Percentiles rank a stretch among this genome's conserved stretches.
Evolutionary conservation across 2,888 invertebrate genomes (phyloP).

Genomic region (Drosophila neoperkinsi): DNA sequence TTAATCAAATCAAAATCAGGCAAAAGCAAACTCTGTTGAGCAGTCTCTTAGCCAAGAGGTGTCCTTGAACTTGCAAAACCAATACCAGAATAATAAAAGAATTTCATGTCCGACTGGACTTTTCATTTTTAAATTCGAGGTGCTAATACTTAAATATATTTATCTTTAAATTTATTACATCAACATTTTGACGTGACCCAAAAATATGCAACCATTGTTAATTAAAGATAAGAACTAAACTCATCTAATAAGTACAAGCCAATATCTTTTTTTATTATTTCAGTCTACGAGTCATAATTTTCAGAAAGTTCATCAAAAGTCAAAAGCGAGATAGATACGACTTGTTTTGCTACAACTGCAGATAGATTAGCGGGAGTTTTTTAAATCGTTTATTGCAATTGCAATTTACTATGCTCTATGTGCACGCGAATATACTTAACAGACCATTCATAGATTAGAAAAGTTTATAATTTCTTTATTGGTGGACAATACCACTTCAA

Average conservation of each 20-base stretch:
- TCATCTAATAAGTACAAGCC: conserved; percentile 15
- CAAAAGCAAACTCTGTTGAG: neutral
- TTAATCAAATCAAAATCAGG: conserved; percentile 49
- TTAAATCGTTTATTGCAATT: neutral
- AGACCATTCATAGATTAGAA: neutral
- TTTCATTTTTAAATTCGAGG: no score
- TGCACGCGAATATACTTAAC: neutral
- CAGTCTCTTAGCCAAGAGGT: conserved; percentile 10
- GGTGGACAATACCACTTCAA: neutral
- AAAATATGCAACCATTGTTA: conserved; percentile 1
- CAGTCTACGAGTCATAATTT: conserved; percentile 1
- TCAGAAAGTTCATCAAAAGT: conserved; percentile 5
- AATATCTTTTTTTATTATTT: conserved; percentile 24
- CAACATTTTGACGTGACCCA: neutral
- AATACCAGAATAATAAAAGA: conserved; percentile 19
- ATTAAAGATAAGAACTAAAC: conserved; percentile 11
- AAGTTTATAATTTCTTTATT: neutral
- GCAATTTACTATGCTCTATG: neutral
- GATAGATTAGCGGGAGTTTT: neutral
- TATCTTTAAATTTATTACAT: no score
- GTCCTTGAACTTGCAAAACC: conserved; percentile 60
- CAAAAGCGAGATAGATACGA: neutral
- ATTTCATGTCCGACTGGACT: conserved; percentile 10
- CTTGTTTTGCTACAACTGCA: neutral
- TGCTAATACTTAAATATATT: no score